Percentiles rank a stretch among this genome's conserved stretches.
phyloP scores from a whole-genome alignment of 2,888 invertebrate genomes.

The Drosophila greeni region DNA sequence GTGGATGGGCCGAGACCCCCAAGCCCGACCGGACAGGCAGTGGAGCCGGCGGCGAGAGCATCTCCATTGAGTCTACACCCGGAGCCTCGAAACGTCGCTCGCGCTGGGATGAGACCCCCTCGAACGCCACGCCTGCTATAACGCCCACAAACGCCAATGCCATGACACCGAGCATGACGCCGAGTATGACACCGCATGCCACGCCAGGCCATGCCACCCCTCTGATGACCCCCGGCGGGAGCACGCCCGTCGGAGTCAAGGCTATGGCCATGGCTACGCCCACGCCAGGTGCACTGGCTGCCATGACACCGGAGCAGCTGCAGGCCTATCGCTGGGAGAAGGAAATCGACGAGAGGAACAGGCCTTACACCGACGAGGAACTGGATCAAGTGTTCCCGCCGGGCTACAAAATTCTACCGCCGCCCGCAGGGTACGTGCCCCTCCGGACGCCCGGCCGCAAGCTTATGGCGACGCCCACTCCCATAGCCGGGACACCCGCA shows the following conservation, averaged over 20 bases:
- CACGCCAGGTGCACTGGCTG: constrained; percentile 95
- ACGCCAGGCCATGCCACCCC: constrained; percentile 85
- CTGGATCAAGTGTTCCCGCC: constrained; percentile 98
- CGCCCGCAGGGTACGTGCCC: constrained; percentile 97
- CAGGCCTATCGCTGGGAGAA: constrained; percentile 99
- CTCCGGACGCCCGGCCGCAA: constrained; percentile 98
- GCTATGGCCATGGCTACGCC: constrained; percentile 99
- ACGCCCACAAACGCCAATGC: constrained; percentile 82
- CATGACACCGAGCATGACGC: constrained; percentile 84
- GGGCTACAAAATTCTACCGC: constrained; percentile 97
- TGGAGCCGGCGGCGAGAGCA: constrained; percentile 83
- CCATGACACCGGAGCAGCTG: constrained; percentile 99
- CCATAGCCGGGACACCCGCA: constrained; percentile 93
- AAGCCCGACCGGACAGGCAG: constrained; percentile 92
- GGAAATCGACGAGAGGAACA: constrained; percentile 98
- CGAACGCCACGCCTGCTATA: constrained; percentile 86
- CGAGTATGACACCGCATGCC: constrained; percentile 86
- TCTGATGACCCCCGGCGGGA: constrained; percentile 89
- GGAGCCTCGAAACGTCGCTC: constrained; percentile 96
- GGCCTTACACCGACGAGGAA: constrained; percentile 98
- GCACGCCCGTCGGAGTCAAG: constrained; percentile 93
- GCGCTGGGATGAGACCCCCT: constrained; percentile 99
- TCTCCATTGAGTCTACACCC: constrained; percentile 94
- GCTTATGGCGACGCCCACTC: constrained; percentile 98
- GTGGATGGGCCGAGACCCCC: constrained; percentile 99